phyloP scores from a whole-genome alignment of 2,888 invertebrate species.

The Cryptosula pallasiana region DNA sequence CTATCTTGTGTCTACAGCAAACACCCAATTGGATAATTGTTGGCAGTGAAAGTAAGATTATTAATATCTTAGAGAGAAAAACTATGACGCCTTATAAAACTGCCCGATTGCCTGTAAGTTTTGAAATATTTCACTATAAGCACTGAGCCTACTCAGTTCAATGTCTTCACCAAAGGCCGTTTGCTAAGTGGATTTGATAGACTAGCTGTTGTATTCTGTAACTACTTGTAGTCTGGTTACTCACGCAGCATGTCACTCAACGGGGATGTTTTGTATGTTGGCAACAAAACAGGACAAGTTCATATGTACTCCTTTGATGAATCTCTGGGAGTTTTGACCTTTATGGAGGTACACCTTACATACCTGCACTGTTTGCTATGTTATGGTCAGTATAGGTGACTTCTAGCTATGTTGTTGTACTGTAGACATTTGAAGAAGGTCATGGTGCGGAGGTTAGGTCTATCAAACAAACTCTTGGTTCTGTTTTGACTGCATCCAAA shows the following conservation, averaged over 20 bases:
- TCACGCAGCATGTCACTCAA: neutral
- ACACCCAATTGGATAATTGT: slow-evolving; percentile 44
- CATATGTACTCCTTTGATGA: slow-evolving; percentile 8
- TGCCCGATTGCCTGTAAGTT: slow-evolving; percentile 27
- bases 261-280: neutral
- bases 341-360: neutral
- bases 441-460: neutral
- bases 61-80: slow-evolving; percentile 41
- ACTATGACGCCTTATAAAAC: slow-evolving; percentile 36
- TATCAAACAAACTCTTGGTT: slow-evolving; percentile 4
- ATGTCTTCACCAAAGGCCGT: too few relatives aligned
- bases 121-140: too few relatives aligned
- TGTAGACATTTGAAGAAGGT: neutral
- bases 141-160: too few relatives aligned
- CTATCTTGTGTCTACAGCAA: slow-evolving; percentile 41
- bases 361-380: neutral
- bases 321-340: neutral
- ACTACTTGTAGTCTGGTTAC: slow-evolving; percentile 5
- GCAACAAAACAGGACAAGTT: neutral
- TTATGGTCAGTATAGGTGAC: neutral
- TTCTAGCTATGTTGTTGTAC: neutral
- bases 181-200: too few relatives aligned
- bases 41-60: slow-evolving; percentile 46
- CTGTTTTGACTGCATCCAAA: neutral
- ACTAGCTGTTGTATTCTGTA: too few relatives aligned